Percentiles rank a stretch among this genome's conserved stretches.
Evolutionary conservation across 2,113 vertebrate species (phyloP).

Genomic region (Plecturocebus donacophilus): DNA sequence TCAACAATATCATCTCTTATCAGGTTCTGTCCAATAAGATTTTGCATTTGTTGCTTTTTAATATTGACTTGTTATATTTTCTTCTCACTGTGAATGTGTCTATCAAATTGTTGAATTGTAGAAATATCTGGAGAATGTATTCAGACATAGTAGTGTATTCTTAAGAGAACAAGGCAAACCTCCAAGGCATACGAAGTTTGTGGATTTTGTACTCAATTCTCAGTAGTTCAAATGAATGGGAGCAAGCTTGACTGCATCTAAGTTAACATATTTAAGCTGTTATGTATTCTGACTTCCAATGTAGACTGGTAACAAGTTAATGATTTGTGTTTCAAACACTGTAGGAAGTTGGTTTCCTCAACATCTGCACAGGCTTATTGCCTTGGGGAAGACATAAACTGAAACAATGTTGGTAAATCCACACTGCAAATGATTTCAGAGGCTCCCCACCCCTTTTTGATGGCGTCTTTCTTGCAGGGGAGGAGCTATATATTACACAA

Average conservation of each 20-base stretch:
- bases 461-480: not conserved
- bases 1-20: not conserved
- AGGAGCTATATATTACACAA: not conserved
- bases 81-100: not conserved
- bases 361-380: constrained; percentile 57
- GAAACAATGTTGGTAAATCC: constrained; percentile 39
- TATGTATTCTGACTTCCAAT: constrained; percentile 44
- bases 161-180: constrained; percentile 31
- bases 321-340: constrained; percentile 71
- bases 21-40: not conserved
- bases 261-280: constrained; percentile 57
- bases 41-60: not conserved
- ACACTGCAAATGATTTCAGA: constrained; percentile 16
- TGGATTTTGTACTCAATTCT: constrained; percentile 45
- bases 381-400: constrained; percentile 63
- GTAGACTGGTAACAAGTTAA: constrained; percentile 68
- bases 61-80: not conserved
- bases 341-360: constrained; percentile 58
- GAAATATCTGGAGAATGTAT: not conserved
- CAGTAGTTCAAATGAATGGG: constrained; percentile 1
- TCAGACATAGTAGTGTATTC: not conserved
- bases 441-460: not conserved
- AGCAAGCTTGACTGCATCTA: constrained; percentile 23
- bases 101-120: constrained; percentile 3
- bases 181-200: constrained; percentile 9